Conservation (phyloP, 2,888 invertebrate species). For the Lithophane semibrunnea region DNA sequence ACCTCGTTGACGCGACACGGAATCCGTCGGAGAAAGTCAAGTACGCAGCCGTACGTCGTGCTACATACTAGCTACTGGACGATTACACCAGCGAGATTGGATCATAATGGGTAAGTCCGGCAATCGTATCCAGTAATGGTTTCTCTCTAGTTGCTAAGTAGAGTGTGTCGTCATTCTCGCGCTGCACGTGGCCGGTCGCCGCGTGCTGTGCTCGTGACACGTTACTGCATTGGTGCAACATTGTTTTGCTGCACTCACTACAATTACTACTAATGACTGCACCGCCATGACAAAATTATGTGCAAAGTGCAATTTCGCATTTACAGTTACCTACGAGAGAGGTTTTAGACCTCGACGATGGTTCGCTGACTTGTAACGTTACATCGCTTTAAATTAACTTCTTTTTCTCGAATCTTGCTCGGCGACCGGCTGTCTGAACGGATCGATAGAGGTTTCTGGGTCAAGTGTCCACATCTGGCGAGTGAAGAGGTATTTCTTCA, state of each 20-base stretch:
- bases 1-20: conserved; percentile 87
- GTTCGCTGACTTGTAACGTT: conserved; percentile 68
- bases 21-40: conserved; percentile 89
- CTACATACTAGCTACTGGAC: conserved; percentile 79
- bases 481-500: conserved; percentile 60
- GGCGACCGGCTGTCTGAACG: conserved; percentile 68
- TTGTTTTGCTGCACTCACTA: conserved; percentile 64
- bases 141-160: conserved; percentile 77
- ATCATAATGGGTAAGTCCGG: conserved; percentile 85
- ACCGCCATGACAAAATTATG: conserved; percentile 55
- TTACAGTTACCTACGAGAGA: conserved; percentile 63
- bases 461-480: conserved; percentile 69
- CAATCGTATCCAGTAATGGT: conserved; percentile 71
- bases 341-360: conserved; percentile 64
- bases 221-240: conserved; percentile 66
- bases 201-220: conserved; percentile 70
- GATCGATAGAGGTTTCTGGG: conserved; percentile 74
- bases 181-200: conserved; percentile 73
- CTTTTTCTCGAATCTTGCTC: conserved; percentile 68
- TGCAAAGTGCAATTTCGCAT: conserved; percentile 59
- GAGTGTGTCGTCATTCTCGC: conserved; percentile 78
- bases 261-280: conserved; percentile 49
- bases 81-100: conserved; percentile 83
- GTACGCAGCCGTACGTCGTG: conserved; percentile 83
- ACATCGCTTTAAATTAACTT: conserved; percentile 64